A percentile compares a stretch with the other conserved stretches of the same genome.
Evolutionary conservation across 2,888 invertebrate species (phyloP).

Genomic region (Phaedon cochleariae): DNA sequence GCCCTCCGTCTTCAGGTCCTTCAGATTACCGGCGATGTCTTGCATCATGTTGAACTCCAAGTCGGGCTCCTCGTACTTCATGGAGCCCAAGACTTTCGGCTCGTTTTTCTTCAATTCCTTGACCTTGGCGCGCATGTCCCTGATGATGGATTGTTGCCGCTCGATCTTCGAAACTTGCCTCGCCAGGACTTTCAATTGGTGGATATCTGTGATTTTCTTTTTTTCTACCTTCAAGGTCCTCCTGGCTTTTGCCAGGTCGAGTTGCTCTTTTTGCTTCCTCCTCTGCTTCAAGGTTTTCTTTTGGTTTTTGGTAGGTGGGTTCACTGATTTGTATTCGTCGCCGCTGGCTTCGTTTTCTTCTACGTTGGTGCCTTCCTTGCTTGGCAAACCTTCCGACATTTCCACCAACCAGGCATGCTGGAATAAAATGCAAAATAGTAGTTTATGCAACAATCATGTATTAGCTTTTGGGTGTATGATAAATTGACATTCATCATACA

Average conservation of each 20-base stretch:
- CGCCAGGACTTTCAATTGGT: slow-evolving; percentile 72
- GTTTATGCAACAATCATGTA: neutral
- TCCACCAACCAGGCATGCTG: slow-evolving; percentile 64
- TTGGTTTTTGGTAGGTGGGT: slow-evolving; percentile 76
- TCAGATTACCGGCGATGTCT: slow-evolving; percentile 78
- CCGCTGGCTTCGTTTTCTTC: slow-evolving; percentile 63
- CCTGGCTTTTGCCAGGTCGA: slow-evolving; percentile 61
- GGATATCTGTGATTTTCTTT: slow-evolving; percentile 79
- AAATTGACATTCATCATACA: too few species aligned
- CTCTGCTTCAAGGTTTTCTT: slow-evolving; percentile 79
- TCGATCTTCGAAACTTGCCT: slow-evolving; percentile 65
- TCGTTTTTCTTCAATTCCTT: slow-evolving; percentile 67
- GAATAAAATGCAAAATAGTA: slow-evolving; percentile 23
- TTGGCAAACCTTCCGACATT: slow-evolving; percentile 68
- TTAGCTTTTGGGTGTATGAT: too few species aligned
- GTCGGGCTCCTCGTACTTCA: slow-evolving; percentile 77
- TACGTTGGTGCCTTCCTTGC: slow-evolving; percentile 48
- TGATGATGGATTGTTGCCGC: slow-evolving; percentile 61
- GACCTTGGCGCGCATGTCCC: slow-evolving; percentile 63
- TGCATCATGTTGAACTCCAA: slow-evolving; percentile 72
- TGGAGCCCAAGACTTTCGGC: slow-evolving; percentile 73
- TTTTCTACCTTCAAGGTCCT: slow-evolving; percentile 70
- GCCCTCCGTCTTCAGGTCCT: slow-evolving; percentile 74
- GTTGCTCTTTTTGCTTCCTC: slow-evolving; percentile 74
- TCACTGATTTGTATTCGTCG: slow-evolving; percentile 68